Conservation (phyloP, 2,888 invertebrate genomes). For the Saturnia japonica region DNA sequence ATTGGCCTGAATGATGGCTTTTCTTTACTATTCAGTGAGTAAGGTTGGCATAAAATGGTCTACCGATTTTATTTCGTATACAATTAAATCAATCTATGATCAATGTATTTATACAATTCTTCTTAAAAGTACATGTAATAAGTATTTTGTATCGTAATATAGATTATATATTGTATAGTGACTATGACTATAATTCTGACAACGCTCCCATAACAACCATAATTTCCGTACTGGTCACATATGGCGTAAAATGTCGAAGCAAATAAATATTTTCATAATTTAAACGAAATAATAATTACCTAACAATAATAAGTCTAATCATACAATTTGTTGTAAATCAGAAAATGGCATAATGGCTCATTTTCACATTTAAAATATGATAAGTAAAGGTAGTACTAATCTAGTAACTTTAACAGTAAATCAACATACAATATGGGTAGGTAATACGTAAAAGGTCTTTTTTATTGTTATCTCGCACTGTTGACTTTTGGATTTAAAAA, state of each 20-base stretch:
- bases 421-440: too few relatives aligned
- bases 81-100: neutral
- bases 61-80: conserved; percentile 21
- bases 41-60: conserved; percentile 34
- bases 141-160: neutral
- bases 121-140: neutral
- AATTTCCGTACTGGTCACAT: neutral
- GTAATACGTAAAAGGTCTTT: too few relatives aligned
- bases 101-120: neutral
- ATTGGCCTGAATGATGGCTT: conserved; percentile 56
- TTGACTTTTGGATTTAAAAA: too few relatives aligned
- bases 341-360: too few relatives aligned
- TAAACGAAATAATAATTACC: too few relatives aligned
- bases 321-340: too few relatives aligned
- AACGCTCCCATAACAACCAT: neutral
- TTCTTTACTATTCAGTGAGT: conserved; percentile 37
- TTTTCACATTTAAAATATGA: too few relatives aligned
- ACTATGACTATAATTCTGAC: neutral
- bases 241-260: neutral
- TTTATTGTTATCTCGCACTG: too few relatives aligned
- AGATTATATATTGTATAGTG: neutral
- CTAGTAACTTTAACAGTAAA: too few relatives aligned
- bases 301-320: too few relatives aligned
- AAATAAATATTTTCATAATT: neutral
- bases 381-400: too few relatives aligned